Base-by-base conservation (phyloP, 2,113 vertebrate species). In the Phyllostomus hastatus region DNA sequence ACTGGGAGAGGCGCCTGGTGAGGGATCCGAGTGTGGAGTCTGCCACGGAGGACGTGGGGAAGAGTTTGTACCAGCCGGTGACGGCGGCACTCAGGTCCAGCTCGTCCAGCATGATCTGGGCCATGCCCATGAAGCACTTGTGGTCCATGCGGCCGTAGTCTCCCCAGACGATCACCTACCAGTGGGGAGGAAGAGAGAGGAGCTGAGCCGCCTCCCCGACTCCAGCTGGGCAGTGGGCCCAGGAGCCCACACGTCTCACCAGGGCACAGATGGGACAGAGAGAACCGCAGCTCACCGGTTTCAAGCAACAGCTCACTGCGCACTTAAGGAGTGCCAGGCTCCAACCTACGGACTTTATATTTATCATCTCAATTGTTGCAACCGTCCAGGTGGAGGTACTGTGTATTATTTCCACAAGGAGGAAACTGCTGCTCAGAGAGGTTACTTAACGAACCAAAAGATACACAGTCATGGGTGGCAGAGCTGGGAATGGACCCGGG, bases 51-150 rank as follows among this genome's bases (percentile, higher is more conserved):
- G 99, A 99, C 48, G 99, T 99, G 96, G 99, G 99, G 98, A 99
- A 99, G 98, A 99, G 99, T 99, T 99, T 99, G 98, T 99, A 99
- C 99, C 99, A 99, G 98, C 99, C 99, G 0, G 98, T 95, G 76
- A 99, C 99, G 0, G 93, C 91, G 15, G 99, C 99, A 50, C 99
- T 99, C 97, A 99, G 99, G 97, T 99, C 99, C 96, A 99, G 98
- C 98, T 99, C 99, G 48, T 99, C 99, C 97, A 99, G 97, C 81
- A 99, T 98, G 97, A 99, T 99, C 98, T 99, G 99, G 59, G 99
- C 99, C 99, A 99, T 99, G 92, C 99, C 99, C 99, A 99, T 99
- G 99, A 99, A 99, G 98, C 99, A 99, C 98, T 99, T 99, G 99
- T 99, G 99, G 99, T 99, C 99, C 99, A 99, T 99, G 95, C 99